Evolutionary conservation across 2,888 invertebrate genomes (phyloP).

Genomic region (Toxonevra muliebris): DNA sequence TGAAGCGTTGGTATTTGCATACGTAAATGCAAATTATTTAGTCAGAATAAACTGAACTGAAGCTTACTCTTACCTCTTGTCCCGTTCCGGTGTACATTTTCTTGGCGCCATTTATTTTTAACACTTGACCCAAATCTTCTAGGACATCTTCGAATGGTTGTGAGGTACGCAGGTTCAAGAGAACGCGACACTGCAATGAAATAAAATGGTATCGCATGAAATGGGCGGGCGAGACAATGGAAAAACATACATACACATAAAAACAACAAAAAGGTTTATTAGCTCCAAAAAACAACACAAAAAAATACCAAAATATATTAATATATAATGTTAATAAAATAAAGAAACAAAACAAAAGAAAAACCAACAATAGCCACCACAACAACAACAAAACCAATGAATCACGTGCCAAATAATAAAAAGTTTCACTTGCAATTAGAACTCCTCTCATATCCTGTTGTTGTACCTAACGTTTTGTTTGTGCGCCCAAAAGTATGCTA

Average conservation of each 20-base stretch:
- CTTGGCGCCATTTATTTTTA: slow-evolving; percentile 90
- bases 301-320: slow-evolving; percentile 1
- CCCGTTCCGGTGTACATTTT: slow-evolving; percentile 92
- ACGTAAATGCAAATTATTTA: no score
- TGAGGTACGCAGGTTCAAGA: slow-evolving; percentile 89
- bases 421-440: slow-evolving; percentile 14
- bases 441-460: neutral
- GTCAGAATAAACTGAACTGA: no score
- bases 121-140: slow-evolving; percentile 90
- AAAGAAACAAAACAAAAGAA: neutral
- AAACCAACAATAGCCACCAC: no score
- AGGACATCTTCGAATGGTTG: slow-evolving; percentile 95
- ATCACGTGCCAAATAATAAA: slow-evolving; percentile 24
- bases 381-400: neutral
- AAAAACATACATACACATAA: neutral
- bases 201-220: neutral
- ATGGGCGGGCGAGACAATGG: neutral
- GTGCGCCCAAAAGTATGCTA: neutral
- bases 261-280: neutral
- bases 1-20: no score
- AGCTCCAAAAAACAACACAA: neutral
- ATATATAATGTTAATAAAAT: no score
- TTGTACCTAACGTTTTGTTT: neutral
- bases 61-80: slow-evolving; percentile 77
- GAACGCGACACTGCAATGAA: slow-evolving; percentile 79